phyloP scores from a whole-genome alignment of 23 tunicate species.

The Ciona savignyi region DNA sequence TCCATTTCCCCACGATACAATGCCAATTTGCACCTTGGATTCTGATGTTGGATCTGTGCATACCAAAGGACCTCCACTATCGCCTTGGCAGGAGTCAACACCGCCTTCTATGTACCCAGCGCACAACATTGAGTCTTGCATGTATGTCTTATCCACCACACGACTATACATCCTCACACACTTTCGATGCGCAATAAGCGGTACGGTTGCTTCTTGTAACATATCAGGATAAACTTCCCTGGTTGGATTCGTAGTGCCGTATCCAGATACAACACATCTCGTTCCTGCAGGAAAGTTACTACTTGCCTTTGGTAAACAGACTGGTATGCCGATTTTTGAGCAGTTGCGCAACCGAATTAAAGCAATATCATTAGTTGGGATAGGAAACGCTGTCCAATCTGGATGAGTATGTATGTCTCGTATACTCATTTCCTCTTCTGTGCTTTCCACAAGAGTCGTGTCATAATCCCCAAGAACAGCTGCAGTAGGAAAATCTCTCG shows the following conservation, averaged over 20 bases:
- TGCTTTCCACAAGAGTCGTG: slow-evolving; percentile 4
- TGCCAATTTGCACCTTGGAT: background rate
- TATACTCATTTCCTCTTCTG: slow-evolving; percentile 15
- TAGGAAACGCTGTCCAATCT: slow-evolving; percentile 19
- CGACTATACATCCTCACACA: background rate
- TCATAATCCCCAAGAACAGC: slow-evolving; percentile 29
- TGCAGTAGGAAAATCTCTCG: slow-evolving; percentile 19
- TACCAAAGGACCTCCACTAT: slow-evolving; percentile 13
- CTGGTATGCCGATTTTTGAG: slow-evolving; percentile 17
- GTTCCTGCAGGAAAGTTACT: background rate
- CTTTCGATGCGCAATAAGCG: background rate
- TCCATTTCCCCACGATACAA: slow-evolving; percentile 14
- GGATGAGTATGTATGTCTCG: slow-evolving; percentile 27
- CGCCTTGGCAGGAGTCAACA: slow-evolving; percentile 7
- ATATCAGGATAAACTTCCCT: background rate
- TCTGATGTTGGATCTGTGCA: background rate
- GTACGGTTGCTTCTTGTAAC: slow-evolving; percentile 2
- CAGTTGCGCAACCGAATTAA: slow-evolving; percentile 17
- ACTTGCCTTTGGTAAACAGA: slow-evolving; percentile 10
- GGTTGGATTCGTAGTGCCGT: slow-evolving; percentile 24
- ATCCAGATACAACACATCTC: slow-evolving; percentile 25
- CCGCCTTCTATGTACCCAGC: slow-evolving; percentile 17
- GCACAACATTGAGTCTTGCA: slow-evolving; percentile 3
- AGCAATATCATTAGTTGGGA: slow-evolving; percentile 54
- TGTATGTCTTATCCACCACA: slow-evolving; percentile 3